Conservation (phyloP, 2,888 invertebrate genomes). For the Tachina lurida region DNA sequence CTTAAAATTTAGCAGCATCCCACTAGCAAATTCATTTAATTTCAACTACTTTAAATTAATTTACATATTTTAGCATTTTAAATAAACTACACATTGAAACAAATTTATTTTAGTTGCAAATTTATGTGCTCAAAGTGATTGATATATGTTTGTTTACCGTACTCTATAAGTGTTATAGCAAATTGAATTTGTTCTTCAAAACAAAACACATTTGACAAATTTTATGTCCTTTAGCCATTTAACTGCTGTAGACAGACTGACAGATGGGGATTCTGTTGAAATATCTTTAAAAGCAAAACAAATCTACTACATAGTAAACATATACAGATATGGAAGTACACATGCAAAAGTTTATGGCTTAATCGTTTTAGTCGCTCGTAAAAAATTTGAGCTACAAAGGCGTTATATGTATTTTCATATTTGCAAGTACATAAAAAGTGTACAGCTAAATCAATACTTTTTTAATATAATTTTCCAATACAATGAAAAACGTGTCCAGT, state of each 20-base stretch:
- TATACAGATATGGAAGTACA: no score
- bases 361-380: no score
- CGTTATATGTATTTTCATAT: no score
- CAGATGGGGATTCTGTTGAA: no score
- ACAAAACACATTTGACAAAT: not conserved
- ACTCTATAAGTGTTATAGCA: not conserved
- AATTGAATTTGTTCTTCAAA: not conserved
- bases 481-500: slow-evolving; percentile 18
- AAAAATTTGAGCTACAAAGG: no score
- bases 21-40: not conserved
- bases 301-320: no score
- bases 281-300: no score
- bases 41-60: not conserved
- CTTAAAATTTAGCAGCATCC: no score
- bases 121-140: not conserved
- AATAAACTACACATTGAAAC: not conserved
- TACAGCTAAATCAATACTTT: not conserved
- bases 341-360: no score
- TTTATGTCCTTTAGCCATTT: no score
- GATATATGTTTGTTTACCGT: not conserved
- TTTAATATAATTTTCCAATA: not conserved
- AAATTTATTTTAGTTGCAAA: not conserved
- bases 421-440: no score
- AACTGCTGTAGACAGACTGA: no score
- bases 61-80: not conserved